Evolutionary conservation across 2,888 invertebrate species (phyloP).

Genomic region (Hemicrepidius hirtus): DNA sequence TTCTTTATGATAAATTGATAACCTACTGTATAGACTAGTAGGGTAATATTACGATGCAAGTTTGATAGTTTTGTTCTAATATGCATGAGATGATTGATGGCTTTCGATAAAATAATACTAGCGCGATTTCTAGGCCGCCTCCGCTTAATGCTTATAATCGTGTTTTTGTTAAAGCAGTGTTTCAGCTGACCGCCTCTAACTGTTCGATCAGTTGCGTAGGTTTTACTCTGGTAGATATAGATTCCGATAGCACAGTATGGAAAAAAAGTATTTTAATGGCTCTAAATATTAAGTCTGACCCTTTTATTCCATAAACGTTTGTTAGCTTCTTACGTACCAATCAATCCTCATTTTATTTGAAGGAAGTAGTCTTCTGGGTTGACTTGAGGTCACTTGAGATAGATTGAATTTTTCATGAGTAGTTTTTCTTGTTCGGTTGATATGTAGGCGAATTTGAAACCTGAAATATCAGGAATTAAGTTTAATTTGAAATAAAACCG

Average conservation of each 20-base stretch:
- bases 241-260: slow-evolving; percentile 34
- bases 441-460: slow-evolving; percentile 26
- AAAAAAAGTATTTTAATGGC: slow-evolving; percentile 39
- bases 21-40: neutral
- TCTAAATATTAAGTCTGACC: slow-evolving; percentile 12
- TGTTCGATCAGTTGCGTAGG: slow-evolving; percentile 41
- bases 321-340: neutral
- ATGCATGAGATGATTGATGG: slow-evolving; percentile 40
- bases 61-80: slow-evolving; percentile 1
- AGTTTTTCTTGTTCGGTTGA: slow-evolving; percentile 17
- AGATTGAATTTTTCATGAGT: slow-evolving; percentile 10
- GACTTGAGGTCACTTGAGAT: neutral
- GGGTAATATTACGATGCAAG: neutral
- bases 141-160: slow-evolving; percentile 40
- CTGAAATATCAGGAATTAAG: slow-evolving; percentile 23
- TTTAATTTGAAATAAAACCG: slow-evolving; percentile 33
- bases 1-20: neutral
- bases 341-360: neutral
- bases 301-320: slow-evolving; percentile 18
- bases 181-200: slow-evolving; percentile 31
- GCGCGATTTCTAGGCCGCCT: slow-evolving; percentile 44
- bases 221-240: slow-evolving; percentile 29
- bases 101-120: slow-evolving; percentile 28
- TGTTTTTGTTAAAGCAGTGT: slow-evolving; percentile 30
- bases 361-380: slow-evolving; percentile 1